Base-by-base conservation (phyloP, 2,888 invertebrate species). In the Ophioninae sp. region DNA sequence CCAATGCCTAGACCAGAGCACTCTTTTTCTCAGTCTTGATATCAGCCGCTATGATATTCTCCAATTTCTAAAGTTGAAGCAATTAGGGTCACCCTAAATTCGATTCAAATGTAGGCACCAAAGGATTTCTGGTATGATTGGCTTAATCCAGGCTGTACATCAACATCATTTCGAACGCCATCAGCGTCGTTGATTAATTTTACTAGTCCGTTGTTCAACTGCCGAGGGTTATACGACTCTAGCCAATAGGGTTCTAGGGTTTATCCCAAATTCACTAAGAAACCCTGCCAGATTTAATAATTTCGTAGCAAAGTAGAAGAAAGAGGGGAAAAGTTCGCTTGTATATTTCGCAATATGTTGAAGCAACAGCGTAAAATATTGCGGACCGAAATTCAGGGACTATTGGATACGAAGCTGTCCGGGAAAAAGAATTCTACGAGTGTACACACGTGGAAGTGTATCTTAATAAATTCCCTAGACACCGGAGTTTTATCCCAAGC, bases 1-100 rank as follows among this genome's bases (percentile, higher is more conserved):
- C 79, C 59, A 61, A 61, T 67, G 72, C 78, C 64, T 81, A 81
- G 75, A 76, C 73, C 39, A 69, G 57, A 65, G 21, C 17, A 57
- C 20, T 57, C 21, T 8, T 67, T 0, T 44, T 56, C 64, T 69
- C 70, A 10, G 39, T 23, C 57, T 64, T 64, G 57, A 64, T 68
- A 44, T 20, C 77, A 30, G 73, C 70, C 72, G 62, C 61, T 30
- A 50, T 67, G 21, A 30, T 17, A 44, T 82, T 64, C 79, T 76
- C 59, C 76, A 79, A 73, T 64, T 73, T 81, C 67, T 57, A 79
- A 74, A 62, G 56, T 30, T 30, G 30, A 30, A 30, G 30, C 30
- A 30, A 2, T 30, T 30, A 30, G 30, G 30, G 30, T 30, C 30
- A 30, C 3, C 30, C 30, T 30, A 30, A 30, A 30, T 30, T 30